Percentiles rank a stretch among this genome's conserved stretches.
These are phyloP conservation scores for Oreocharis arfaki DNA, from an alignment of 2,113 vertebrate genomes.

Conservation along the genomic window DNA sequence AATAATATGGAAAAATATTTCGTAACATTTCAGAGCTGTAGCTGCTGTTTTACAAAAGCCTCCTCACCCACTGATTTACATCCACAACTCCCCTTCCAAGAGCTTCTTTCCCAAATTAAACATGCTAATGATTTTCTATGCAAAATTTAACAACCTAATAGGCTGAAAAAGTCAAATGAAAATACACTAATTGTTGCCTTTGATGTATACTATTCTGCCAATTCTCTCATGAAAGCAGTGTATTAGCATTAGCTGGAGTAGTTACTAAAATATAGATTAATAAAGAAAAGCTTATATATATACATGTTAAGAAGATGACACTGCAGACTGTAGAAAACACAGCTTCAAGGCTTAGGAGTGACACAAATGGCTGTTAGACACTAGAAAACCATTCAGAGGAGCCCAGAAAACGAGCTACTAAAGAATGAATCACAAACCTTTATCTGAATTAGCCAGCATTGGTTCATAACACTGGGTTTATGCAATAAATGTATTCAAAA, in stretches of 20 bases:
- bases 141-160: constrained; percentile 63
- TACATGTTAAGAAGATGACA: neutral
- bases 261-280: constrained; percentile 11
- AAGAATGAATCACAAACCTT: neutral
- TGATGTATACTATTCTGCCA: constrained; percentile 43
- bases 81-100: constrained; percentile 34
- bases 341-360: neutral
- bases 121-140: constrained; percentile 56
- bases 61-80: constrained; percentile 25
- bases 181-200: constrained; percentile 48
- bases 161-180: constrained; percentile 38
- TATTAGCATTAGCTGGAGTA: constrained; percentile 23
- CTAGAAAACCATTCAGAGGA: neutral
- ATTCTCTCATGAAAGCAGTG: constrained; percentile 36
- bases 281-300: neutral
- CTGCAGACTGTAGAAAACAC: neutral
- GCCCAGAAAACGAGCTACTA: neutral
- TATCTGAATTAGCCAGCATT: neutral
- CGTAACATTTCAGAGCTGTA: neutral
- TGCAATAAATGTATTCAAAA: neutral
- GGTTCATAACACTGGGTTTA: neutral
- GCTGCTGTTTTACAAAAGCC: neutral
- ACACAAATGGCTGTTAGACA: neutral
- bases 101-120: constrained; percentile 40
- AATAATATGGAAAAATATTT: neutral